These are phyloP conservation scores for Danio aesculapii DNA, from an alignment of 2,797 vertebrate genomes.

Conservation along the genomic window DNA sequence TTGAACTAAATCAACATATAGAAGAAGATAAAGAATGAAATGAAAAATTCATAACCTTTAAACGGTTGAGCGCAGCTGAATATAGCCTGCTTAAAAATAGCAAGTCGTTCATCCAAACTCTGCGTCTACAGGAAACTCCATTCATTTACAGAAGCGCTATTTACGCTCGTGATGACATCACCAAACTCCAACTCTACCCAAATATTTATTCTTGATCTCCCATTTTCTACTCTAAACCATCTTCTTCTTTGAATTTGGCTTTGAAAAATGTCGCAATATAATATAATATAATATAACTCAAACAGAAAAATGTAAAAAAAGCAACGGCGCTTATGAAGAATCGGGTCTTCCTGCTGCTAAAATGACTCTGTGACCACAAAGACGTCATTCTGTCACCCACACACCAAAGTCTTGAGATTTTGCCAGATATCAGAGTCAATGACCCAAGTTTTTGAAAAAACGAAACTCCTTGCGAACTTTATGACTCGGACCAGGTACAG, in stretches of 20 bases:
- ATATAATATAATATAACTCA: no score
- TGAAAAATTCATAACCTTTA: background rate
- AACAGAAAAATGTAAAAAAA: background rate
- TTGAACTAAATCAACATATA: no score
- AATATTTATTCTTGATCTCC: constrained; percentile 1
- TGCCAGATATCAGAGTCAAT: background rate
- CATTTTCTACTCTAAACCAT: constrained; percentile 6
- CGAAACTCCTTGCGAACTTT: background rate
- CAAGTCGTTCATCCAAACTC: background rate
- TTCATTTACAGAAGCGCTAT: background rate
- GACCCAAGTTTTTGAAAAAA: background rate
- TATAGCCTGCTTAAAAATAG: background rate
- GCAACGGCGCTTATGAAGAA: constrained; percentile 9
- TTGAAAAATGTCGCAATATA: background rate
- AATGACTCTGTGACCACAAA: constrained; percentile 44
- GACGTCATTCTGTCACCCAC: constrained; percentile 25
- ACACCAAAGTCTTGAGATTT: constrained; percentile 11
- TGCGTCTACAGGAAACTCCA: background rate
- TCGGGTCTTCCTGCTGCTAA: constrained; percentile 8
- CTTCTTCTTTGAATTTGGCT: background rate
- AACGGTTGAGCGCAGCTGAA: background rate
- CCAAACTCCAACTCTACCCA: background rate
- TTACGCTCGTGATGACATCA: background rate
- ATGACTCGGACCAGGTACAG: background rate
- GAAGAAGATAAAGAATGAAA: no score